phyloP scores from a whole-genome alignment of 2,113 vertebrate species.

The Labrus mixtus region DNA sequence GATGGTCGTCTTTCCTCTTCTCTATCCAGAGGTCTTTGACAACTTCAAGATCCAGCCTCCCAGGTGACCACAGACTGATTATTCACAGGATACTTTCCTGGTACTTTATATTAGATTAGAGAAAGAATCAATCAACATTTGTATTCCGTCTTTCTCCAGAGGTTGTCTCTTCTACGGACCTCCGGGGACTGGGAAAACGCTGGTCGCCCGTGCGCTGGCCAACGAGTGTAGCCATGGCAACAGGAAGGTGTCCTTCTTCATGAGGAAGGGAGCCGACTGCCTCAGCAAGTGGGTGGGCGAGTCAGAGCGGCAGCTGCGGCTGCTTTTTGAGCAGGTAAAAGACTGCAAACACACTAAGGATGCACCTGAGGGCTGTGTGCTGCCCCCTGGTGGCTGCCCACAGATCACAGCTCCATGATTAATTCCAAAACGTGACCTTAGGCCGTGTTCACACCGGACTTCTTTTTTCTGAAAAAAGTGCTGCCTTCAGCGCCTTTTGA shows the following conservation, averaged over 20 bases:
- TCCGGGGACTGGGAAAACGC: conserved; percentile 94
- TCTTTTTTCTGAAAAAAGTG: no score
- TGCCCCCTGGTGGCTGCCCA: no score
- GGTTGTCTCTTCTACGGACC: conserved; percentile 94
- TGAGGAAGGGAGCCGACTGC: conserved; percentile 94
- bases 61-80: conserved; percentile 77
- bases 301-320: conserved; percentile 90
- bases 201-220: conserved; percentile 91
- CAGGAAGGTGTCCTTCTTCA: conserved; percentile 91
- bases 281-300: conserved; percentile 96
- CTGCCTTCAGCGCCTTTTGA: no score
- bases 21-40: conserved; percentile 95
- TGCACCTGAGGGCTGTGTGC: no score
- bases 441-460: no score
- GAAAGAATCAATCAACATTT: neutral
- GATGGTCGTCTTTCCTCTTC: conserved; percentile 93
- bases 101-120: no score
- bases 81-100: no score
- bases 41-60: conserved; percentile 95
- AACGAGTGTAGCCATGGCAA: conserved; percentile 91
- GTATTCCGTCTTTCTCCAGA: conserved; percentile 69
- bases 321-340: conserved; percentile 92
- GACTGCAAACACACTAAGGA: no score
- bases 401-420: no score
- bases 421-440: no score